These are phyloP conservation scores for Muscidifurax raptorellus DNA, from an alignment of 1,140 invertebrate genomes.

Conservation along the genomic window DNA sequence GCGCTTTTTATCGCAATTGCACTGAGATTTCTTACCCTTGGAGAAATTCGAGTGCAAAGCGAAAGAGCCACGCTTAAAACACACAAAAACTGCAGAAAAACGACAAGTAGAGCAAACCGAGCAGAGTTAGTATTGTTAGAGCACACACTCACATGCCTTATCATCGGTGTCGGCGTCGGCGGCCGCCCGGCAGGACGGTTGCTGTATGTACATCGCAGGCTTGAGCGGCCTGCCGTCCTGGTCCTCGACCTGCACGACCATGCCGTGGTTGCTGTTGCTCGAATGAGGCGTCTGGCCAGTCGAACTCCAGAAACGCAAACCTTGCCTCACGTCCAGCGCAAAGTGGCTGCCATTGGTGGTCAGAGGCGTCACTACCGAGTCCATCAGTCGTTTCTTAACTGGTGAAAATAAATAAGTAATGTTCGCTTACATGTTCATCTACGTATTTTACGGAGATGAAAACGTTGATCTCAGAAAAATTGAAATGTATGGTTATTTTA, in stretches of 20 bases:
- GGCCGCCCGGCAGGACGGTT: slow-evolving; percentile 69
- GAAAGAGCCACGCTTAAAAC: slow-evolving; percentile 33
- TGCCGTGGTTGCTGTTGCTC: slow-evolving; percentile 76
- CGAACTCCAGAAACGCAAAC: slow-evolving; percentile 67
- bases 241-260: slow-evolving; percentile 79
- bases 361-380: slow-evolving; percentile 75
- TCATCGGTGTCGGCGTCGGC: slow-evolving; percentile 65
- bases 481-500: too few species aligned
- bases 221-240: slow-evolving; percentile 77
- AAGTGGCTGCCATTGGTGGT: slow-evolving; percentile 66
- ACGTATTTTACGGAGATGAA: too few species aligned
- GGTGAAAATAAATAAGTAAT: slow-evolving; percentile 44
- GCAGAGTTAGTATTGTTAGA: slow-evolving; percentile 73
- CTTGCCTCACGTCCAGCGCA: slow-evolving; percentile 68
- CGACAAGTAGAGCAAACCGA: slow-evolving; percentile 49
- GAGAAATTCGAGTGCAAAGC: background rate
- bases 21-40: background rate
- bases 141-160: slow-evolving; percentile 76
- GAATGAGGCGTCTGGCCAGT: slow-evolving; percentile 56
- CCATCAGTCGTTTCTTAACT: slow-evolving; percentile 77
- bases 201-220: slow-evolving; percentile 75
- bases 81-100: slow-evolving; percentile 14
- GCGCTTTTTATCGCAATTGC: slow-evolving; percentile 50
- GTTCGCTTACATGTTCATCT: background rate
- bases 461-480: too few species aligned